Evolutionary conservation across 2,797 vertebrate genomes (phyloP), one percentile per base, ranked within the genome.

Genomic region (Trachops cirrhosus): DNA sequence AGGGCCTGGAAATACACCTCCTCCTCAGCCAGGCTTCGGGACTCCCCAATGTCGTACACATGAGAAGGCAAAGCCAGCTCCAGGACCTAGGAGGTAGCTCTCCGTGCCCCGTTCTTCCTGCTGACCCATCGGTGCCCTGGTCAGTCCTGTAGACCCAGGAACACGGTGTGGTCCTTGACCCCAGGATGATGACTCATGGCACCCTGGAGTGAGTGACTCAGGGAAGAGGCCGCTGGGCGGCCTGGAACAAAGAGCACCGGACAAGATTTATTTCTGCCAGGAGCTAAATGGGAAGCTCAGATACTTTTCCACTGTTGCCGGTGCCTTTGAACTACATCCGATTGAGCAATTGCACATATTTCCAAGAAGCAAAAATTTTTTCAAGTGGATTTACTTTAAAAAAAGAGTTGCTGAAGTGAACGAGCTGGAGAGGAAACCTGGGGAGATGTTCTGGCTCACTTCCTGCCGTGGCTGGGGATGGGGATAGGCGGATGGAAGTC

Each of bases 321-420:
- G 79, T 39, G 73, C 80, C 96, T 97, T 98, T 97, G 96, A 97
- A 97, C 96, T 96, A 73, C 77, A 75, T 95, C 77, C 1, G 57
- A 85, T 97, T 97, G 96, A 97, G 97, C 97, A 98, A 98, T 94
- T 85, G 89, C 32, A 93, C 96, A 96, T 97, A 97, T 94, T 97
- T 98, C 91, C 91, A 97, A 96, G 94, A 96, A 94, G 84, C 90
- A 97, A 91, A 92, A 89, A 21, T 44, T 73, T 86, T 95, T 97
- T 96, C 64, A 97, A 97, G 94, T 87, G 78, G 83, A 91, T 52
- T 89, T 96, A 71, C 54, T 90, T 95, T 96, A 80, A 83, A 94
- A 96, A 94, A 95, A 97, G 92, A 97, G 96, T 75, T 94, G 93
- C 75, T 97, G 91, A 97, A 88, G 83, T 52, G 94, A 96, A 94